Percentiles rank a stretch among this genome's conserved stretches.
Conservation (phyloP, 2,797 vertebrate species). For the Bovichtus diacanthus region DNA sequence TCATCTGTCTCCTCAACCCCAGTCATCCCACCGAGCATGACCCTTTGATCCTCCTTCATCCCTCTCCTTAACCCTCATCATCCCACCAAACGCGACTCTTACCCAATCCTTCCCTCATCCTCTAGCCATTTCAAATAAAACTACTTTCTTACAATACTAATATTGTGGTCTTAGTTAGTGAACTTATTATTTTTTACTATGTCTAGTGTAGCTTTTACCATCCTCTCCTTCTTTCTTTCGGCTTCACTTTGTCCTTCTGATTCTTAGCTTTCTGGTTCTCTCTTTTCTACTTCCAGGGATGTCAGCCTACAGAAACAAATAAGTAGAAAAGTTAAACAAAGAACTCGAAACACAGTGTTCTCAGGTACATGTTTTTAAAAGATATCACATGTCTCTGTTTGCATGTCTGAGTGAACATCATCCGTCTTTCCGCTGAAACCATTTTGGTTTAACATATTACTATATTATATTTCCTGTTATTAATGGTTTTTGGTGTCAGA, state of each 20-base stretch:
- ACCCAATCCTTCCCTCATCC: not conserved
- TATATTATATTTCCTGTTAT: slow-evolving; percentile 31
- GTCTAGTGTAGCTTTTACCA: slow-evolving; percentile 33
- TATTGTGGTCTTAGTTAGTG: not conserved
- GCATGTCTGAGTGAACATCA: slow-evolving; percentile 31
- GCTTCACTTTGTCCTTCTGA: slow-evolving; percentile 26
- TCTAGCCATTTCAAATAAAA: not conserved
- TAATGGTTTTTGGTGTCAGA: slow-evolving; percentile 22
- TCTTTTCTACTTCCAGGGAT: slow-evolving; percentile 10
- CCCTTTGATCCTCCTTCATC: not conserved
- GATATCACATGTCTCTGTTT: slow-evolving; percentile 22
- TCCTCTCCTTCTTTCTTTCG: slow-evolving; percentile 25
- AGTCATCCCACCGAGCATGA: too few species aligned
- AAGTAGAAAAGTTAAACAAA: slow-evolving; percentile 11
- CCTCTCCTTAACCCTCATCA: not conserved
- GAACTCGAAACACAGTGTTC: not conserved
- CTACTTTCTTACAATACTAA: not conserved
- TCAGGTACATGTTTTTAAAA: slow-evolving; percentile 23
- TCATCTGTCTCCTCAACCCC: too few species aligned
- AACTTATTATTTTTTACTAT: slow-evolving; percentile 55
- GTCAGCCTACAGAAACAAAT: slow-evolving; percentile 17
- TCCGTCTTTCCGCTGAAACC: slow-evolving; percentile 15
- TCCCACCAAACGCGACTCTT: not conserved
- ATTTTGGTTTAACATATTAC: slow-evolving; percentile 15
- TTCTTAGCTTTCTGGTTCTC: not conserved